Percentiles rank a stretch among this genome's conserved stretches.
phyloP scores from a whole-genome alignment of 2,888 invertebrate genomes.

The Eilema caniola region DNA sequence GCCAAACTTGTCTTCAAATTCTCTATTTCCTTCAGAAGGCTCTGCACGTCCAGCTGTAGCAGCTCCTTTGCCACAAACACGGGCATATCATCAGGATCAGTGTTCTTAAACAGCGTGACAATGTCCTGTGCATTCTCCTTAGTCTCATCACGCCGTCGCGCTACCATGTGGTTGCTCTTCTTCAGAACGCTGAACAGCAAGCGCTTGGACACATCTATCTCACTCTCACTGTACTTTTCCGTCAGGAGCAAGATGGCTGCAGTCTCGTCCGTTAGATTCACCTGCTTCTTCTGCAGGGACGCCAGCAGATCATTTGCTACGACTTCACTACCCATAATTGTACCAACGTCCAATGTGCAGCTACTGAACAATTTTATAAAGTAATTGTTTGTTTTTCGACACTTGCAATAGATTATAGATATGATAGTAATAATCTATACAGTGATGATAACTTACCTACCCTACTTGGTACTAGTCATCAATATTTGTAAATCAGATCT shows the following conservation, averaged over 20 bases:
- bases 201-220: background rate
- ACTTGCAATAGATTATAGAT: background rate
- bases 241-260: background rate
- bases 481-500: too few species aligned
- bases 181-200: conserved; percentile 4
- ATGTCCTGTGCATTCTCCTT: background rate
- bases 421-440: too few species aligned
- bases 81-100: background rate
- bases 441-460: too few species aligned
- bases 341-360: background rate
- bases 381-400: background rate
- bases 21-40: background rate
- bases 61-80: background rate
- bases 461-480: too few species aligned
- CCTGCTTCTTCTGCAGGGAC: background rate
- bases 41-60: background rate
- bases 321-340: background rate
- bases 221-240: background rate
- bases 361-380: background rate
- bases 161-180: background rate
- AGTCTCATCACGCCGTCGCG: background rate
- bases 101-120: background rate
- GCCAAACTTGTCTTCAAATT: background rate
- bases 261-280: background rate
- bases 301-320: background rate